A percentile compares a stretch with the other conserved stretches of the same genome.
Conservation (phyloP, 1,140 invertebrate species). For the Chlorops oryzae region DNA sequence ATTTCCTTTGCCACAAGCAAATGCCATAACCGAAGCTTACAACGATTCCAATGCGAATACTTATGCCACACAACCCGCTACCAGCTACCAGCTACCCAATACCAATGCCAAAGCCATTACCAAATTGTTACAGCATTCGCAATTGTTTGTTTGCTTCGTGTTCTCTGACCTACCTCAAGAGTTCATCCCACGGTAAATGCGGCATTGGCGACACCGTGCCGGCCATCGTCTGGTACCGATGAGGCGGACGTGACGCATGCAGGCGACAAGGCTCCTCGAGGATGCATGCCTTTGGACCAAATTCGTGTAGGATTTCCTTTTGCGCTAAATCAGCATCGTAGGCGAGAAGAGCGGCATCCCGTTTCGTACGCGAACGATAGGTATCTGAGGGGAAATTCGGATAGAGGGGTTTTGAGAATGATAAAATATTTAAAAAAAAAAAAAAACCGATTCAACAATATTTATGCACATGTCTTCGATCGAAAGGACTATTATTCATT, state of each 20-base stretch:
- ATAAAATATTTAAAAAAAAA: background rate
- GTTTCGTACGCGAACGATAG: constrained; percentile 53
- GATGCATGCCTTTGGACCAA: constrained; percentile 61
- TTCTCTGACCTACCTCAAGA: constrained; percentile 55
- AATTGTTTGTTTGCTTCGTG: too few species aligned
- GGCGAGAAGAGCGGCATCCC: constrained; percentile 39
- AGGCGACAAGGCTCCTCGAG: constrained; percentile 60
- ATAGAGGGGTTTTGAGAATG: too few species aligned
- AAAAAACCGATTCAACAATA: constrained; percentile 7
- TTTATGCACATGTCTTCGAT: too few species aligned
- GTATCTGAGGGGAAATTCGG: constrained; percentile 55
- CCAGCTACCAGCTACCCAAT: too few species aligned
- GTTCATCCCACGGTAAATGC: constrained; percentile 54
- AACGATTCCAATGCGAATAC: too few species aligned
- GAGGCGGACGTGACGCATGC: constrained; percentile 52
- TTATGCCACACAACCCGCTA: too few species aligned
- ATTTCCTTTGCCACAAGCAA: too few species aligned
- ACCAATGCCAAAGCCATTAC: too few species aligned
- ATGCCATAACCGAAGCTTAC: too few species aligned
- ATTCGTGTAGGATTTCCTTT: constrained; percentile 57
- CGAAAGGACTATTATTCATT: too few species aligned
- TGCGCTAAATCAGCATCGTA: constrained; percentile 57
- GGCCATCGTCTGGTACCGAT: constrained; percentile 20
- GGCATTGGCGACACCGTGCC: constrained; percentile 18
- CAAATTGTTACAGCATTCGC: too few species aligned